A percentile compares a stretch with the other conserved stretches of the same genome.
Evolutionary conservation across 2,888 invertebrate species (phyloP).

Genomic region (Stenodera caucasica): DNA sequence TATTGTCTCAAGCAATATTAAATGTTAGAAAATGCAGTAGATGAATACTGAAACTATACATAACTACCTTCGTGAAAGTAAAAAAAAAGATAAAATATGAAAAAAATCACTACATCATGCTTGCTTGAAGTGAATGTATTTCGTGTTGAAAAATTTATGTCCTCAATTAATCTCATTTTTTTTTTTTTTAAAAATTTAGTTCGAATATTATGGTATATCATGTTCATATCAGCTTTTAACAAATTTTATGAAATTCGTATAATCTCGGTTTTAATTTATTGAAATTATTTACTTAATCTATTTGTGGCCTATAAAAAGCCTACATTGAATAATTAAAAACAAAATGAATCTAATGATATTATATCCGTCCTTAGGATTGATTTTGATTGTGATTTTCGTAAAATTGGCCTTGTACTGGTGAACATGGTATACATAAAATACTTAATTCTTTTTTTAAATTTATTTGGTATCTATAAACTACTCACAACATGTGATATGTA

Average conservation of each 20-base stretch:
- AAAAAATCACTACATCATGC: too few species aligned
- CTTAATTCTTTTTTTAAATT: slow-evolving; percentile 23
- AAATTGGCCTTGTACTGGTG: slow-evolving; percentile 31
- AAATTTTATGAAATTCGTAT: too few species aligned
- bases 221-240: slow-evolving; percentile 30
- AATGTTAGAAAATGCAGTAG: slow-evolving; percentile 39
- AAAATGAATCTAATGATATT: slow-evolving; percentile 32
- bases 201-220: slow-evolving; percentile 32
- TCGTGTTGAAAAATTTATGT: too few species aligned
- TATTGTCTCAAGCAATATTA: slow-evolving; percentile 41
- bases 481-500: slow-evolving; percentile 47
- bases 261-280: slow-evolving; percentile 21
- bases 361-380: slow-evolving; percentile 34
- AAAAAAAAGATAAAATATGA: too few species aligned
- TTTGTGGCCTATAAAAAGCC: slow-evolving; percentile 28
- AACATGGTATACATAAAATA: slow-evolving; percentile 34
- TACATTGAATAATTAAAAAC: slow-evolving; percentile 27
- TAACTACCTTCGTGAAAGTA: slow-evolving; percentile 23
- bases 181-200: slow-evolving; percentile 21
- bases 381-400: slow-evolving; percentile 25
- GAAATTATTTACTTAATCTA: slow-evolving; percentile 17
- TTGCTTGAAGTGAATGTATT: slow-evolving; percentile 29
- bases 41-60: slow-evolving; percentile 25
- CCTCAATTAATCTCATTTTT: too few species aligned
- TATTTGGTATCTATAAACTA: slow-evolving; percentile 21